Base-by-base conservation (phyloP, 2,113 vertebrate genomes). In the Lynx canadensis region DNA sequence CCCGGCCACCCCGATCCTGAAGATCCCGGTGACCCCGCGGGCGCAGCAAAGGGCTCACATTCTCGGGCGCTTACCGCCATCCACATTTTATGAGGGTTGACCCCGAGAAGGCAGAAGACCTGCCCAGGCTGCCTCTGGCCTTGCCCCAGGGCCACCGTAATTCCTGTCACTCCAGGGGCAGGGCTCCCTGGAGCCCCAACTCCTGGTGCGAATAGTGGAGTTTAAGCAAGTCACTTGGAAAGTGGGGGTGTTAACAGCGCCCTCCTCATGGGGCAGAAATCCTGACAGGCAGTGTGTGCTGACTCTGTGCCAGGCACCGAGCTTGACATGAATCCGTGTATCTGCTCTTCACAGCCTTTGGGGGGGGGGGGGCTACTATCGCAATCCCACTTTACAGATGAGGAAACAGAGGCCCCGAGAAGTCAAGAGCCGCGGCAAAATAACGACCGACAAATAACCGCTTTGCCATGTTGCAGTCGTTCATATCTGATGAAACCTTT, bases 31-130 rank as follows among this genome's bases (percentile, higher is more conserved):
- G 76, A 36, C 16, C 23, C 66, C 48, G 23, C 9, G 1, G n/a
- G 31, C 38, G n/a, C 36, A 13, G 12, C 14, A 21, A 74, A 50
- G 27, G 48, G 45, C 73, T 81, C 3, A 14, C 11, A 4, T 41
- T 65, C 45, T 16, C 2, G 0, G 5, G 74, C 0, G 52, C 48
- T 29, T 41, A 6, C 55, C 11, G 55, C 31, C 29, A 5, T 12
- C 65, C 65, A 5, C 13, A 2, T 23, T 8, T n/a, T 4, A n/a
- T 1, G 6, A 41, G 0, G 29, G 8, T 27, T 27, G 27, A 71
- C 16, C 48, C 85, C n/a, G 33, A n/a, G 36, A 31, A 45, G 85
- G 68, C 57, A 8, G 3, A 71, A 19, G 29, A 68, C 29, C n/a
- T 12, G 90, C 71, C 63, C 33, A 8, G n/a, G n/a, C 23, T 41